Evolutionary conservation across 1,140 invertebrate species (phyloP), one percentile per base, ranked within the genome.

Genomic region (Chironomus tepperi): DNA sequence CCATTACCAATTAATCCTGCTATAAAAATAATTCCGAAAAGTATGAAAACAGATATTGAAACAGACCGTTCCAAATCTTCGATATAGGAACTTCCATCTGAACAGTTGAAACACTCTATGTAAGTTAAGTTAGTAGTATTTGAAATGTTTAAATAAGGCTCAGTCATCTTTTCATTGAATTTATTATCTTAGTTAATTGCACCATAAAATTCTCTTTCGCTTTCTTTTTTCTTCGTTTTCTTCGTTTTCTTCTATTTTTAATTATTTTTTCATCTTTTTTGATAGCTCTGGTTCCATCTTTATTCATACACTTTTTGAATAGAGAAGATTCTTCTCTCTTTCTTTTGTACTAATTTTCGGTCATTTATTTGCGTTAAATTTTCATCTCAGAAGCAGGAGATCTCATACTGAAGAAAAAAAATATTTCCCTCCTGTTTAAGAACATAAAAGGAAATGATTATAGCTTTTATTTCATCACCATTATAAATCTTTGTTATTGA

Each of bases 1-100:
- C 89, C 88, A 82, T 97, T 98, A 75, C 96, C 96, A 34, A 96
- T 84, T 0, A 97, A 84, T 16, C 96, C 95, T 64, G 96, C 86
- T 7, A 97, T 85, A 42, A 93, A 91, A 75, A 97, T 95, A 74
- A 96, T 85, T 0, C 93, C 92, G 81, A 96, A 97, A 78, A 96
- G 89, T 34, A 95, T 87, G 0, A 94, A 93, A 24, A 97, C 93
- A 9, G 94, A 87, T 73, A 89, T 84, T 9, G 84, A 86, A 0
- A 93, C 89, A 47, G 91, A 85, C 3, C 79, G 77, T 75, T 81
- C 78, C 75, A 79, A 73, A 43, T 80, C 79, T 77, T 74, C 74
- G 24, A 18, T 70, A 2, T 57, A 57, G n/a, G 47, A 70, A 18
- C 19, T 70, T 70, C 65, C 6, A 19, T 70, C n/a, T 70, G 65